Percentiles rank a stretch among this genome's conserved stretches.
phyloP scores from a whole-genome alignment of 2,113 vertebrate genomes.

The Nyctereutes procyonoides region DNA sequence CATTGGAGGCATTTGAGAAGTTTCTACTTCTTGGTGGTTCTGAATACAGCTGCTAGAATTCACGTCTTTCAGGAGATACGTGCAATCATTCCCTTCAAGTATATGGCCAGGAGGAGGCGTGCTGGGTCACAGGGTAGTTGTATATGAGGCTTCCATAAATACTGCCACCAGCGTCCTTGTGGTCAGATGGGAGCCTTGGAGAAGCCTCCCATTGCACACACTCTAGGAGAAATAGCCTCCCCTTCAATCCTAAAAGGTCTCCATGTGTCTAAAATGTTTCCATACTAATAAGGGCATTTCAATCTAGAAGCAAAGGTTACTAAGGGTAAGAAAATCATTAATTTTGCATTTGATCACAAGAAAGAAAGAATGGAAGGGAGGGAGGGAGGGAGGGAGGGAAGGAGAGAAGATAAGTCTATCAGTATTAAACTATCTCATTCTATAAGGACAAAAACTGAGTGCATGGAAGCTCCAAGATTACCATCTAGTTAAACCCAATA shows the following conservation, averaged over 20 bases:
- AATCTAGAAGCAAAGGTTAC: neutral
- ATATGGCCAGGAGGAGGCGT: neutral
- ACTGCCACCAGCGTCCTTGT: neutral
- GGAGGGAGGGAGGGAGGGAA: fast-evolving
- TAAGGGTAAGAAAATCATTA: neutral
- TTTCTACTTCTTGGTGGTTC: neutral
- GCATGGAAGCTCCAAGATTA: neutral
- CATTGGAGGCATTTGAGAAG: neutral
- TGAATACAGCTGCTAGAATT: neutral
- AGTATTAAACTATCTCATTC: neutral
- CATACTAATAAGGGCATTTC: neutral
- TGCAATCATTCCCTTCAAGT: neutral
- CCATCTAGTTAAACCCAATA: no score
- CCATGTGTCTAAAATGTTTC: neutral
- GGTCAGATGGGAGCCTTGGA: neutral
- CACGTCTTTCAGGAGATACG: neutral
- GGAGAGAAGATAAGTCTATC: neutral
- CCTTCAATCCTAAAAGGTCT: neutral
- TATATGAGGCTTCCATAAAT: neutral
- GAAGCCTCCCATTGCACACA: neutral
- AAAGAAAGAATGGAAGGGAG: no score
- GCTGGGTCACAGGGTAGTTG: neutral
- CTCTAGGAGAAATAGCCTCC: neutral
- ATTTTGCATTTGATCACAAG: neutral
- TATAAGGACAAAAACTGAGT: neutral